Conservation (phyloP, 2,113 vertebrate genomes). For the Ornithorhynchus anatinus region DNA sequence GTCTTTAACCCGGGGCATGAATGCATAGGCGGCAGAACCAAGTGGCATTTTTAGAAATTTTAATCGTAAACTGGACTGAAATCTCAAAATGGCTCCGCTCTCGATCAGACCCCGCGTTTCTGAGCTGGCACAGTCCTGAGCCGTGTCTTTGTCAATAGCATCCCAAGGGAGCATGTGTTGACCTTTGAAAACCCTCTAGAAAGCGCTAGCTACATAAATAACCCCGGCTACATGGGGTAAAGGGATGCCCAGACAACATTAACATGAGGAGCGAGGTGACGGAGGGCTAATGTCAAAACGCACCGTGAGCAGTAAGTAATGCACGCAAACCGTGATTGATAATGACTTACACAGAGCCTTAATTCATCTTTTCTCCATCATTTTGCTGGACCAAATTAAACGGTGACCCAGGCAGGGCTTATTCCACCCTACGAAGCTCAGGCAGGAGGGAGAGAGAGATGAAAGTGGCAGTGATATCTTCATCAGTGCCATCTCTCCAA, state of each 20-base stretch:
- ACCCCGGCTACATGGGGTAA: conserved; percentile 51
- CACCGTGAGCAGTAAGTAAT: conserved; percentile 82
- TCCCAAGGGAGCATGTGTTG: conserved; percentile 54
- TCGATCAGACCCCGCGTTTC: not conserved
- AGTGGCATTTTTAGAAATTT: not conserved
- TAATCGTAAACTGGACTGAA: not conserved
- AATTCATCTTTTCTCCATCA: conserved; percentile 83
- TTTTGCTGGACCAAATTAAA: conserved; percentile 72
- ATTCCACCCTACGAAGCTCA: conserved; percentile 66
- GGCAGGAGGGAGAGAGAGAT: conserved; percentile 50
- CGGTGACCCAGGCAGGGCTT: conserved; percentile 66
- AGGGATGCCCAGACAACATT: conserved; percentile 56
- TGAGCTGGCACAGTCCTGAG: not conserved
- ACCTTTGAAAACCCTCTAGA: conserved; percentile 75
- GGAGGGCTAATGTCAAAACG: conserved; percentile 77
- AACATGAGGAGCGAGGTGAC: conserved; percentile 58
- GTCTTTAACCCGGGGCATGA: not conserved
- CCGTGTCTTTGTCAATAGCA: conserved; percentile 37
- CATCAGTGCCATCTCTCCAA: conserved; percentile 52
- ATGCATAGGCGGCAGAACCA: not conserved
- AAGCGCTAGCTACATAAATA: conserved; percentile 77
- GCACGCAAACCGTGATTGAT: conserved; percentile 84
- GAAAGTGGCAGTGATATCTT: conserved; percentile 45
- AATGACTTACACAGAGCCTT: conserved; percentile 65
- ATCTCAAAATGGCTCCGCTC: not conserved